Evolutionary conservation across 2,113 vertebrate genomes (phyloP).

Genomic region (Colius striatus): DNA sequence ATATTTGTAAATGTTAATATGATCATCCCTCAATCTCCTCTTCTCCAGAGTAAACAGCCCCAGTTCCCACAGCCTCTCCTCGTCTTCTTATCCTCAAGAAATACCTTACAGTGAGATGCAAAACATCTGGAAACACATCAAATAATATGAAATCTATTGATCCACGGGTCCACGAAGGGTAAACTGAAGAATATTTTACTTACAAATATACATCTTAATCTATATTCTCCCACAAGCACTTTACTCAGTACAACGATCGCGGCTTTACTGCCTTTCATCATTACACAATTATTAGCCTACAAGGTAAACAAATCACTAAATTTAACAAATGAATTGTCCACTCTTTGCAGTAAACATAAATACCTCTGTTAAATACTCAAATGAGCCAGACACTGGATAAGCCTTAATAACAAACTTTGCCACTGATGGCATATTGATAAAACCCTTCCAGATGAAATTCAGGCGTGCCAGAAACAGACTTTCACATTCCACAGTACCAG

Average conservation of each 20-base stretch:
- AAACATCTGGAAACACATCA: background rate
- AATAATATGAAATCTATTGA: background rate
- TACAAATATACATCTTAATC: background rate
- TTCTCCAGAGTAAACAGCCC: too few species aligned
- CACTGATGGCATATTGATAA: conserved; percentile 95
- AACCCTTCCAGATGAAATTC: conserved; percentile 92
- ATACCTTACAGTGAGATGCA: background rate
- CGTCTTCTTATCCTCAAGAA: background rate
- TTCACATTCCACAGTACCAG: conserved; percentile 87
- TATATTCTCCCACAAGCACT: background rate
- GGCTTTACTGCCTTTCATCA: background rate
- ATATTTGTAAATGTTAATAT: too few species aligned
- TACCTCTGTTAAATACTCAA: conserved; percentile 93
- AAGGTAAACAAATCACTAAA: background rate
- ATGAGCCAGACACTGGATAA: conserved; percentile 92
- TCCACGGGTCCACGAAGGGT: background rate
- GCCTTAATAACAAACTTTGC: conserved; percentile 95
- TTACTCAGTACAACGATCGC: background rate
- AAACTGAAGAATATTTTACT: background rate
- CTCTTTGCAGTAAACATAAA: background rate
- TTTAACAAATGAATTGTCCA: background rate
- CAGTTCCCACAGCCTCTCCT: too few species aligned
- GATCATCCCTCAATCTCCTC: too few species aligned
- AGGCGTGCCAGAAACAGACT: conserved; percentile 88
- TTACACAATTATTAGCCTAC: background rate